Base-by-base conservation (phyloP, 2,888 invertebrate genomes). In the Drosophila aldrichi region DNA sequence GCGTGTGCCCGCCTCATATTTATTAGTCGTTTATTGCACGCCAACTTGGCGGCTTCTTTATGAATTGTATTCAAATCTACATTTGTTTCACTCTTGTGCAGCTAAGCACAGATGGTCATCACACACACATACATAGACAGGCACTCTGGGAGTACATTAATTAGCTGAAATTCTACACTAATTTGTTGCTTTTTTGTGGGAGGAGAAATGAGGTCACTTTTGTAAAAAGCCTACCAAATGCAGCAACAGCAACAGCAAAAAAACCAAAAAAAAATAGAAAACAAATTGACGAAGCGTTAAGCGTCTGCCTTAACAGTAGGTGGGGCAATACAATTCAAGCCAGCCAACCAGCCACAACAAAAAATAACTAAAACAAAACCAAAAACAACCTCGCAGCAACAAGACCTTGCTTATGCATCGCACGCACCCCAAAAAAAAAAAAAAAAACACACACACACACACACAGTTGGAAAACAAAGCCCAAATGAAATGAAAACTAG, bases 241-340 rank as follows among this genome's bases (percentile, higher is more conserved):
- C 79, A 73, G 41, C 66, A 66, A 43, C 29, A 69, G 49, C 20
- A 66, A 51, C 29, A 44, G 20, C 41, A 59, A 66, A 41, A 51
- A 40, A 48, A 10, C 29, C n/a, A 10, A 48, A 58, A 10, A 48
- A 58, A 58, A 70, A 52, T 67, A 68, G 48, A 61, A 75, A 81
- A 68, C 76, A 77, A 86, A 84, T 73, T 88, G 83, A 77, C 89
- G 87, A 81, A 83, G 89, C 89, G 84, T 89, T 86, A 89, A 85
- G 89, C 71, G 81, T 65, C 72, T 71, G 73, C 69, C 74, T 73
- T 46, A 38, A n/a, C 51, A 60, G 64, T 63, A 74, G 82, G 82
- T 74, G 80, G 74, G 79, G 75, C 66, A 74, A 62, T 36, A 60
- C 63, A 49, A 59, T 52, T 38, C 36, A 16, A 52, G 36, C 58